Base-by-base conservation (phyloP, 2,888 invertebrate species). In the Ophion costatus region DNA sequence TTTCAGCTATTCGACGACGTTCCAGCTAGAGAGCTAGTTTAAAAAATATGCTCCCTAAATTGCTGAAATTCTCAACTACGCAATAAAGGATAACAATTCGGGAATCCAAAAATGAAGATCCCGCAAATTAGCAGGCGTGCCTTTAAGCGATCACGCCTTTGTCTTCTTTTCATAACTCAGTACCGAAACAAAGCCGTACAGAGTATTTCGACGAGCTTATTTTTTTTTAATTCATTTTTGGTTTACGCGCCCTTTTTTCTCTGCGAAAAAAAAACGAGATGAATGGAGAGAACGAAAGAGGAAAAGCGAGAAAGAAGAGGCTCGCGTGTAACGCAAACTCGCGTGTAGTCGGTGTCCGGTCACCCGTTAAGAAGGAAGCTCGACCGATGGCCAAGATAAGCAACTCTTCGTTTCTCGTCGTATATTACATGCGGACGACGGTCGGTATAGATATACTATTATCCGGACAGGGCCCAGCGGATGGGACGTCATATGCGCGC, bases 301-400 rank as follows among this genome's bases (percentile, higher is more conserved):
- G 64, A 59, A 81, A n/a, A 63, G 61, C 73, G 75, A 83, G 78
- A 63, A 57, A 69, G 42, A 20, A 6, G 64, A 85, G 75, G 79
- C 82, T 84, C 85, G 83, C 83, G 85, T 84, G 83, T 89, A 88
- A 88, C 87, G 74, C 73, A 85, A 71, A 82, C 82, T 85, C 82
- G 80, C 85, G 80, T 64, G 73, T 85, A 85, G 82, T 80, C 85
- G 84, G 91, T 91, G 90, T 91, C 90, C 91, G 92, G 90, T 93
- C 92, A 92, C 90, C 92, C 92, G 92, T 93, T 93, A 92, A 92
- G 93, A 92, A 92, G 92, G 92, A 93, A 93, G 92, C 92, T 92
- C 90, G 89, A 89, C 90, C 91, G 93, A 92, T 93, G 92, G 91
- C 90, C 86, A 92, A 92, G 92, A 93, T 92, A 93, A 93, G 90